phyloP scores from a whole-genome alignment of 2,113 vertebrate genomes.

The Uria aalge region DNA sequence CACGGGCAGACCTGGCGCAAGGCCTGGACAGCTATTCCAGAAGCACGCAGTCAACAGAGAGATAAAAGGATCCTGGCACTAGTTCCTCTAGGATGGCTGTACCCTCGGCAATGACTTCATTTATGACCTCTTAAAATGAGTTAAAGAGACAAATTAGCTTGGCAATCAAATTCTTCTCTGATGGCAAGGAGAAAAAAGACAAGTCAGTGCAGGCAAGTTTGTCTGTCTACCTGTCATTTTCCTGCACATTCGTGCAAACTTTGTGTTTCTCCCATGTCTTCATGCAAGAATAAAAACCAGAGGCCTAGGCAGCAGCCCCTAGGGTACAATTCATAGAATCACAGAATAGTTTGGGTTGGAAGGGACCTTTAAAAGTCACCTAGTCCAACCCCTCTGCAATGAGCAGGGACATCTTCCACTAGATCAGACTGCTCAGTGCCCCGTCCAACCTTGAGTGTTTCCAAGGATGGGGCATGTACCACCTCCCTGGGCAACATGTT shows the following conservation, averaged over 20 bases:
- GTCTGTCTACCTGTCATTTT: background rate
- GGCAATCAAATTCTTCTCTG: background rate
- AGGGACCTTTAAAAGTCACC: background rate
- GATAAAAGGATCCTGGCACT: slow-evolving; percentile 19
- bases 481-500: background rate
- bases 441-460: background rate
- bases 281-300: background rate
- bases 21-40: slow-evolving; percentile 15
- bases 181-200: background rate
- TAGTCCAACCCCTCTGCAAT: fast-evolving
- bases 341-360: background rate
- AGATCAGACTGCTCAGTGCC: background rate
- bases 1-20: background rate
- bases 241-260: background rate
- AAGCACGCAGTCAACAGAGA: background rate
- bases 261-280: background rate
- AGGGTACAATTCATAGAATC: background rate
- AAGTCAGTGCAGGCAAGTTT: background rate
- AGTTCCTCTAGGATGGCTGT: background rate
- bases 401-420: background rate
- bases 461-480: no score
- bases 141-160: slow-evolving; percentile 40
- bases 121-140: slow-evolving; percentile 12
- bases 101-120: background rate
- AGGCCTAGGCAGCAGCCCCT: background rate